phyloP scores from a whole-genome alignment of 2,113 vertebrate species.

The Chelonoidis abingdonii region DNA sequence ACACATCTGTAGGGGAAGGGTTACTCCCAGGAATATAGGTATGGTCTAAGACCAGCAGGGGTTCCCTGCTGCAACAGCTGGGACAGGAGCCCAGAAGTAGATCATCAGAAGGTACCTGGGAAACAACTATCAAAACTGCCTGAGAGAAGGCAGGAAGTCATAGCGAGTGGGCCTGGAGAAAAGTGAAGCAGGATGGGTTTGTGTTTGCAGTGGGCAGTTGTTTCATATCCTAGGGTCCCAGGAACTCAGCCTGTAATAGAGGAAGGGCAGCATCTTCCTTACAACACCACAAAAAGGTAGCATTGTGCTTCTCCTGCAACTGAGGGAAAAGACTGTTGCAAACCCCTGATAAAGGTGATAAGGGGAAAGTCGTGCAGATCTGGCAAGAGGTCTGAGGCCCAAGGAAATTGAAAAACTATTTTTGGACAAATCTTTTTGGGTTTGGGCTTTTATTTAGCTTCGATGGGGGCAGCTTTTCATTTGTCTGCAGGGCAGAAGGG shows the following conservation, averaged over 20 bases:
- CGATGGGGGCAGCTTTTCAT: background rate
- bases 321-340: background rate
- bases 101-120: background rate
- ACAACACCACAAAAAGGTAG: background rate
- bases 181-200: background rate
- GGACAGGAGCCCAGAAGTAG: background rate
- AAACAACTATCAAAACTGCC: background rate
- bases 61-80: background rate
- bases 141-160: background rate
- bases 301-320: background rate
- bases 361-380: background rate
- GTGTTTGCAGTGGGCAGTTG: background rate
- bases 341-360: background rate
- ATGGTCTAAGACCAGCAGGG: fast-evolving
- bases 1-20: background rate
- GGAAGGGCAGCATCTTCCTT: fast-evolving
- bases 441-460: background rate
- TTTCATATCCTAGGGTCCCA: background rate
- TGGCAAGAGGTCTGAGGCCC: background rate
- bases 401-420: background rate
- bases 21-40: background rate
- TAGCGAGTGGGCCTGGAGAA: background rate
- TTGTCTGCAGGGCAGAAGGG: background rate
- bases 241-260: too few relatives aligned
- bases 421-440: background rate